A percentile compares a stretch with the other conserved stretches of the same genome.
Evolutionary conservation across 2,888 invertebrate species (phyloP).

Genomic region (Drosophila meridionalis): DNA sequence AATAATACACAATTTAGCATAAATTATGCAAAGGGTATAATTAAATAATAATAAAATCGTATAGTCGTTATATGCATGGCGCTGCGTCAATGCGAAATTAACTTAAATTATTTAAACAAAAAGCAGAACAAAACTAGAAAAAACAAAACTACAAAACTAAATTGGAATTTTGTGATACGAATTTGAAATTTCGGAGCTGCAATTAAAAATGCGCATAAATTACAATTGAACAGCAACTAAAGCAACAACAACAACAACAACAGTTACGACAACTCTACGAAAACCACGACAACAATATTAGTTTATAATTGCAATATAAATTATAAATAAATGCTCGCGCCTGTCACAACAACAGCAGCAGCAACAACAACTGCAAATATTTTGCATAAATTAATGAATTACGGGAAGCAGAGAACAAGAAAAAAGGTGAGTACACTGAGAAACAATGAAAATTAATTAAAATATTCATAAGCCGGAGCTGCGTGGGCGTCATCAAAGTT

Average conservation of each 20-base stretch:
- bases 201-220: slow-evolving; percentile 76
- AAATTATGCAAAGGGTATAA: slow-evolving; percentile 67
- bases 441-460: slow-evolving; percentile 74
- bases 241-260: slow-evolving; percentile 41
- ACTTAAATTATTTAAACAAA: slow-evolving; percentile 73
- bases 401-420: slow-evolving; percentile 13
- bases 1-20: slow-evolving; percentile 61
- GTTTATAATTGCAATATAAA: slow-evolving; percentile 76
- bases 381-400: slow-evolving; percentile 68
- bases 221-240: slow-evolving; percentile 47
- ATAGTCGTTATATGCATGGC: slow-evolving; percentile 36
- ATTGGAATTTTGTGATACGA: slow-evolving; percentile 34
- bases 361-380: slow-evolving; percentile 42
- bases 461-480: slow-evolving; percentile 68
- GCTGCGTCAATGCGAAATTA: slow-evolving; percentile 54
- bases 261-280: neutral
- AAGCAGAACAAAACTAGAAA: neutral
- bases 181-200: slow-evolving; percentile 24
- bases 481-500: slow-evolving; percentile 38
- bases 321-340: slow-evolving; percentile 69
- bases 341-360: slow-evolving; percentile 28
- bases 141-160: slow-evolving; percentile 37
- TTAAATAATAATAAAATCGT: slow-evolving; percentile 75
- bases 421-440: slow-evolving; percentile 4
- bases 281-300: slow-evolving; percentile 63